Conservation (phyloP, 2,113 vertebrate species). For the Camelus bactrianus region DNA sequence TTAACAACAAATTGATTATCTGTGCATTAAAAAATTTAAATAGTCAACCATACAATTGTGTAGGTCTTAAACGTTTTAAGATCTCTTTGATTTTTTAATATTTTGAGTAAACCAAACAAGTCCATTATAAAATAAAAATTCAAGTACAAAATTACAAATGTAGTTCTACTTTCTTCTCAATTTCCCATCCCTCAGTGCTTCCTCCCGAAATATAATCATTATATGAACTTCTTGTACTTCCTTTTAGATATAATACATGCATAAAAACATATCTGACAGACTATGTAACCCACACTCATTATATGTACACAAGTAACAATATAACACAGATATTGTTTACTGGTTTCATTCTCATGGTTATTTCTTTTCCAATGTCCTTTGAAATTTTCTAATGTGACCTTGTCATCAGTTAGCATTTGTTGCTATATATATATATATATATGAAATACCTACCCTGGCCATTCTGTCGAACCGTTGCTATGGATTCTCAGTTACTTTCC, state of each 20-base stretch:
- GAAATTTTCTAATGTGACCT: background rate
- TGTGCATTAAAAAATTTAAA: background rate
- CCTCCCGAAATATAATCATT: no score
- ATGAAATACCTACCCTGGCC: background rate
- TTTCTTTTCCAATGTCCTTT: background rate
- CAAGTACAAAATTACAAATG: background rate
- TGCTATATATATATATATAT: background rate
- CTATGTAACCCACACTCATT: background rate
- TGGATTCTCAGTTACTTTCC: background rate
- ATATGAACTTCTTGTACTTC: background rate
- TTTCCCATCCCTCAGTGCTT: background rate
- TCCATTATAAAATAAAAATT: background rate
- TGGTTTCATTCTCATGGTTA: background rate
- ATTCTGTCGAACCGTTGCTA: background rate
- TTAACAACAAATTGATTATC: background rate
- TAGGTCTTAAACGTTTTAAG: background rate
- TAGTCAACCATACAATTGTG: background rate
- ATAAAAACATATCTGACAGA: background rate
- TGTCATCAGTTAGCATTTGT: background rate
- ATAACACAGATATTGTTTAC: background rate
- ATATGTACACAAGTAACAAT: background rate
- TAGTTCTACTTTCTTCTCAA: background rate
- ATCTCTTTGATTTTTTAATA: background rate
- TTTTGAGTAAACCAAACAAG: background rate
- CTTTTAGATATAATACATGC: background rate